These are phyloP conservation scores for Leuciscus idus DNA, from an alignment of 2,113 vertebrate species.

Conservation along the genomic window DNA sequence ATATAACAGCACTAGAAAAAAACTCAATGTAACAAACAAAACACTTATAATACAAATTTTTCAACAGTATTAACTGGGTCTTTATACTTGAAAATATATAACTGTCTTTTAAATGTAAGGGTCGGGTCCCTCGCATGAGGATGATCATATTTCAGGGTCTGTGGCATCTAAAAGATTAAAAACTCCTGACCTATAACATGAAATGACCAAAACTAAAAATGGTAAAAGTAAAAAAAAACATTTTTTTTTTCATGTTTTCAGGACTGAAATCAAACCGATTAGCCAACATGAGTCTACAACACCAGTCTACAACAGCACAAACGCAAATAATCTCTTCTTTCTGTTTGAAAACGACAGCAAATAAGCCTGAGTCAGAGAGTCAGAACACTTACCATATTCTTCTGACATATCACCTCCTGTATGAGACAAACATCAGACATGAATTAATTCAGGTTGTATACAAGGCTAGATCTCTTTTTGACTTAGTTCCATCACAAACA, in stretches of 20 bases:
- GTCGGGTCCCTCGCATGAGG: too few species aligned
- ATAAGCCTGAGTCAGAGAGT: neutral
- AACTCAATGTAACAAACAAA: too few species aligned
- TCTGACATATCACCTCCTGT: constrained; percentile 97
- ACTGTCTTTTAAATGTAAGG: too few species aligned
- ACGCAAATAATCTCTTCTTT: neutral
- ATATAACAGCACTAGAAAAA: too few species aligned
- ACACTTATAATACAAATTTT: too few species aligned
- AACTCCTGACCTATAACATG: neutral
- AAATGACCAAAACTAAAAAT: constrained; percentile 13
- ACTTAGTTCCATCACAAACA: neutral
- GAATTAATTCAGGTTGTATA: neutral
- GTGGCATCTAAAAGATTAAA: too few species aligned
- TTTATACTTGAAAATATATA: too few species aligned
- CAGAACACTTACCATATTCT: constrained; percentile 93
- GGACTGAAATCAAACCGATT: neutral
- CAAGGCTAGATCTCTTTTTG: neutral
- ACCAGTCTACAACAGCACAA: neutral
- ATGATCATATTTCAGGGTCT: too few species aligned
- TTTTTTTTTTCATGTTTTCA: neutral
- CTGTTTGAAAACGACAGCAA: neutral
- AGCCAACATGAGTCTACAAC: neutral
- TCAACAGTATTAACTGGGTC: too few species aligned
- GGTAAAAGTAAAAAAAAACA: too few species aligned
- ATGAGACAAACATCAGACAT: constrained; percentile 61